A percentile compares a stretch with the other conserved stretches of the same genome.
These are phyloP conservation scores for Perccottus glenii DNA, from an alignment of 2,113 vertebrate species.

Conservation along the genomic window DNA sequence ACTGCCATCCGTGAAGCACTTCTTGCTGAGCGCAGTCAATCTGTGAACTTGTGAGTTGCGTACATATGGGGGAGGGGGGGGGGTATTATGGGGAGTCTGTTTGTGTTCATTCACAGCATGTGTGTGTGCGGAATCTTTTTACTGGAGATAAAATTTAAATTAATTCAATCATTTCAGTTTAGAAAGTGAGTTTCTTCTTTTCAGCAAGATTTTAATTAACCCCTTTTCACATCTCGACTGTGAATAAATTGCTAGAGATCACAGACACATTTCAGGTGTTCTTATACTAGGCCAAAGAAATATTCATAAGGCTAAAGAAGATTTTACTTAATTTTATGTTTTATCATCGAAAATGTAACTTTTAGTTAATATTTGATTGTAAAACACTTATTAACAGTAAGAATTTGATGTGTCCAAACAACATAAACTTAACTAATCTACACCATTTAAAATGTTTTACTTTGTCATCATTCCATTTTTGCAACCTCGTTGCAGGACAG, in stretches of 20 bases:
- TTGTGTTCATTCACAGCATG: slow-evolving; percentile 7
- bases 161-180: slow-evolving; percentile 12
- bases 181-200: slow-evolving; percentile 32
- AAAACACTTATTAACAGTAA: no score
- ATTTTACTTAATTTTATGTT: no score
- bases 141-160: slow-evolving; percentile 23
- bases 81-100: slow-evolving; percentile 2
- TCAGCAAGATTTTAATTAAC: slow-evolving; percentile 42
- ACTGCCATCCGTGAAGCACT: slow-evolving; percentile 76
- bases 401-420: no score
- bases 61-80: slow-evolving; percentile 24
- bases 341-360: no score
- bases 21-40: slow-evolving; percentile 72
- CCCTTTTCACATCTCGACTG: slow-evolving; percentile 14
- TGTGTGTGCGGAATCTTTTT: slow-evolving; percentile 24
- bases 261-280: slow-evolving; percentile 6
- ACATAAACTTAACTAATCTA: no score
- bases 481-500: no score
- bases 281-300: background rate
- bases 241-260: background rate
- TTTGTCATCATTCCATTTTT: no score
- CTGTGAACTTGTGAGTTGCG: slow-evolving; percentile 54
- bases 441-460: no score
- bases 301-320: background rate
- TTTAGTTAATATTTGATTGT: no score